Conservation (phyloP, 2,113 vertebrate species). For the Pseudolaguvia tuberculata region DNA sequence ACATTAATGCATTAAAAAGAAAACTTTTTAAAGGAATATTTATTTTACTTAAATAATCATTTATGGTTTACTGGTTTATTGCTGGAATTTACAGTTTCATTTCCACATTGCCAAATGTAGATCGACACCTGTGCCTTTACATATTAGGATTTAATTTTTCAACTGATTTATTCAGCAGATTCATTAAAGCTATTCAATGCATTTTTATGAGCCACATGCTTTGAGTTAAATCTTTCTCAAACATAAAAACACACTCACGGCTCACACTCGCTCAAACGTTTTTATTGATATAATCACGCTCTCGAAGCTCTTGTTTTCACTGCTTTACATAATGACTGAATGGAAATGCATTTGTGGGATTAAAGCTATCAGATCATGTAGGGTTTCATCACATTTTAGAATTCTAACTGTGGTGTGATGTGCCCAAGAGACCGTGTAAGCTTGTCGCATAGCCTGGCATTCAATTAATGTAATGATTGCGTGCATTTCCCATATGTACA, state of each 20-base stretch:
- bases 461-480: constrained; percentile 37
- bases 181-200: constrained; percentile 21
- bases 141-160: constrained; percentile 5
- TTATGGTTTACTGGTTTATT: constrained; percentile 1
- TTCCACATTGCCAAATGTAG: constrained; percentile 10
- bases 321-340: constrained; percentile 39
- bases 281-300: constrained; percentile 59
- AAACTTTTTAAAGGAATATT: neutral
- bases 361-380: constrained; percentile 28
- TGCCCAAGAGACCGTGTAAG: constrained; percentile 28
- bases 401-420: constrained; percentile 19
- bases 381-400: constrained; percentile 18
- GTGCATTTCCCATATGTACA: constrained; percentile 22
- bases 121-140: constrained; percentile 10
- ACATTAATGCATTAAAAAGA: neutral
- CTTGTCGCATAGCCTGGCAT: constrained; percentile 2
- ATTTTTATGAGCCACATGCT: constrained; percentile 23
- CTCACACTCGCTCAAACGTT: constrained; percentile 52
- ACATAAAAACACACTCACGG: neutral
- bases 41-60: too few species aligned
- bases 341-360: constrained; percentile 38
- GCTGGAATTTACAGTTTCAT: neutral
- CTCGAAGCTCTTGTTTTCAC: constrained; percentile 56
- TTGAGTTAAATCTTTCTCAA: constrained; percentile 13
- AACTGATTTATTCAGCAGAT: constrained; percentile 17